phyloP scores from a whole-genome alignment of 2,797 vertebrate genomes.

The Pangasius macronema region DNA sequence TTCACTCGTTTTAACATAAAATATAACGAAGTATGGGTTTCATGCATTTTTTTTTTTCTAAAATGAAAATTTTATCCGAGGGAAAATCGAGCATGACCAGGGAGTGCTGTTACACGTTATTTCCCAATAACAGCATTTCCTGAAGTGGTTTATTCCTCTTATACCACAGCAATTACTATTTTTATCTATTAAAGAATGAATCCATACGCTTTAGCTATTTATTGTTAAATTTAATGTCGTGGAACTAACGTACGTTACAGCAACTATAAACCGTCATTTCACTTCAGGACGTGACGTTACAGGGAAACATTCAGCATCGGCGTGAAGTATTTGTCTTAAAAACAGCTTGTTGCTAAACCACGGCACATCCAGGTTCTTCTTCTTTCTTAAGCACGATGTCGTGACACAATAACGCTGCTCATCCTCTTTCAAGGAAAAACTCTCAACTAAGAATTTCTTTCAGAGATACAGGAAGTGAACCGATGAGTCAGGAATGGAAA shows the following conservation, averaged over 20 bases:
- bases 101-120: too few species aligned
- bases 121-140: too few species aligned
- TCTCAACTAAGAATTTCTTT: too few species aligned
- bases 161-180: neutral
- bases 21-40: too few species aligned
- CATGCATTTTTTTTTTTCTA: neutral
- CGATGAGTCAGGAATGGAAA: neutral
- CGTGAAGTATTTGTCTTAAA: too few species aligned
- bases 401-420: too few species aligned
- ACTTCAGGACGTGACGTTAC: neutral
- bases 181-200: neutral
- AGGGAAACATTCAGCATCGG: neutral
- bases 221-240: neutral
- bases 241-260: neutral
- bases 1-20: too few species aligned
- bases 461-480: too few species aligned
- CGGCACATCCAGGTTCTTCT: too few species aligned
- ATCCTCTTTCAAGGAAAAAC: too few species aligned
- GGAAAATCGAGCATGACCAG: neutral
- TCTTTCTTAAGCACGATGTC: too few species aligned
- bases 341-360: too few species aligned
- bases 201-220: neutral
- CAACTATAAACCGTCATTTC: neutral
- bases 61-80: neutral
- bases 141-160: neutral